Conservation (phyloP, 2,888 invertebrate species). For the Anagyrus pseudococci region DNA sequence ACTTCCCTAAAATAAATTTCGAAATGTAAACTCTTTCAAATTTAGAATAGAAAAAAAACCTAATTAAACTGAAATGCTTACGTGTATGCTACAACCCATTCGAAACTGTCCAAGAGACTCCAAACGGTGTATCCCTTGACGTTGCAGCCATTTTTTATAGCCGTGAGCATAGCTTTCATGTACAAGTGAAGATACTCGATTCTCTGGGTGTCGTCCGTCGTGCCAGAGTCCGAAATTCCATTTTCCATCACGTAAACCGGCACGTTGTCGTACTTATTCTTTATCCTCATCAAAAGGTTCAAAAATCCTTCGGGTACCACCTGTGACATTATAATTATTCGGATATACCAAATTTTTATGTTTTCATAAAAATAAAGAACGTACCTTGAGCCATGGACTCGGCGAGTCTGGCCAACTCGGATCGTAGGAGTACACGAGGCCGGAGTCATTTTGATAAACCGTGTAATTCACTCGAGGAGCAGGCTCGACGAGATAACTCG, state of each 20-base stretch:
- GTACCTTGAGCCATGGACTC: no score
- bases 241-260: slow-evolving; percentile 59
- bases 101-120: slow-evolving; percentile 1
- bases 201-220: slow-evolving; percentile 47
- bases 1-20: slow-evolving; percentile 44
- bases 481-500: slow-evolving; percentile 64
- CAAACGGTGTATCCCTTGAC: not conserved
- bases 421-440: not conserved
- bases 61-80: not conserved
- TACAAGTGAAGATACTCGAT: slow-evolving; percentile 58
- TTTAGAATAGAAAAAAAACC: not conserved
- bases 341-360: not conserved
- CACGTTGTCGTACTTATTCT: slow-evolving; percentile 55
- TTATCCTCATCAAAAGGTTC: slow-evolving; percentile 56
- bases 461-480: not conserved
- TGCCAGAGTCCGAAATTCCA: slow-evolving; percentile 51
- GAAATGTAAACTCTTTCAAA: not conserved
- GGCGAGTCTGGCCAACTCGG: slow-evolving; percentile 9
- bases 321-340: slow-evolving; percentile 35
- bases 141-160: slow-evolving; percentile 50
- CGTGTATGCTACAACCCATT: not conserved
- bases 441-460: slow-evolving; percentile 3
- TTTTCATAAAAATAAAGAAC: not conserved
- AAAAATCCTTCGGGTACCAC: slow-evolving; percentile 60
- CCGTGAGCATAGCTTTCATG: slow-evolving; percentile 62